These are phyloP conservation scores for Nephrotoma flavescens DNA, from an alignment of 2,888 invertebrate genomes.

Conservation along the genomic window DNA sequence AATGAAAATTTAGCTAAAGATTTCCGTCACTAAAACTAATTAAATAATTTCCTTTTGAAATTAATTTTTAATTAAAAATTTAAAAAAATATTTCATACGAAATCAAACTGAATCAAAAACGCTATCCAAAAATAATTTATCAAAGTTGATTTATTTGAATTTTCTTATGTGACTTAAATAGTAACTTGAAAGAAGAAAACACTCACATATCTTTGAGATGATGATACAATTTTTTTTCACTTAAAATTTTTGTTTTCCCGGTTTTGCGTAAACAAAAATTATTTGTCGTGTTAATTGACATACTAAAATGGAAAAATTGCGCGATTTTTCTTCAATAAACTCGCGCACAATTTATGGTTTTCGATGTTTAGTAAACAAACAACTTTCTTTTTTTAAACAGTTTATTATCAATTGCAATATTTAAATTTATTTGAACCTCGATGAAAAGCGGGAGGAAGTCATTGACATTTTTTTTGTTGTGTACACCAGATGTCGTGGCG, in stretches of 20 bases:
- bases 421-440: background rate
- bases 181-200: background rate
- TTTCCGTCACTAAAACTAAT: background rate
- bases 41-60: background rate
- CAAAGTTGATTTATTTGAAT: background rate
- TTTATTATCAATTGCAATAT: background rate
- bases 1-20: background rate
- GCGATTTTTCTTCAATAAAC: background rate
- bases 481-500: background rate
- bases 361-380: background rate
- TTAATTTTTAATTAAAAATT: background rate
- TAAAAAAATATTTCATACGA: background rate
- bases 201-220: background rate
- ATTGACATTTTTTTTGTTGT: background rate
- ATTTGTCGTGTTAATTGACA: background rate
- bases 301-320: background rate
- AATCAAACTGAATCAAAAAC: background rate
- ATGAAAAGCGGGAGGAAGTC: background rate
- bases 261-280: background rate
- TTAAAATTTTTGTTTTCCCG: background rate
- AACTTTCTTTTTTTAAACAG: background rate
- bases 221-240: background rate
- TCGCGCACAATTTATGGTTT: background rate
- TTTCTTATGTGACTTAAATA: background rate
- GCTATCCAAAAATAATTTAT: background rate